These are phyloP conservation scores for Rana temporaria DNA, from an alignment of 2,113 vertebrate genomes.

Conservation along the genomic window DNA sequence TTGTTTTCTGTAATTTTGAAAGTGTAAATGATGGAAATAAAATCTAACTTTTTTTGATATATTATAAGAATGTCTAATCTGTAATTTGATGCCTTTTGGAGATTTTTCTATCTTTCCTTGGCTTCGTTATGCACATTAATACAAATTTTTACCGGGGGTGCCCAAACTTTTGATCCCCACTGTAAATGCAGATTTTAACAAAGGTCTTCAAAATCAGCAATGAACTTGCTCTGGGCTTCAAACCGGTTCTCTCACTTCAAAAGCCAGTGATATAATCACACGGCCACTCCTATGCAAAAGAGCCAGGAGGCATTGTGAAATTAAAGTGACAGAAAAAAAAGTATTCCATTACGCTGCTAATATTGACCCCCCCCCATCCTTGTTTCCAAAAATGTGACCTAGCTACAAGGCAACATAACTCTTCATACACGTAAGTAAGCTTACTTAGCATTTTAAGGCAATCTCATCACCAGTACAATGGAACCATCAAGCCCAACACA, in stretches of 20 bases:
- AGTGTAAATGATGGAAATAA: too few species aligned
- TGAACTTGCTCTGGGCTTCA: background rate
- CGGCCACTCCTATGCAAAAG: slow-evolving; percentile 21
- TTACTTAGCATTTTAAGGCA: background rate
- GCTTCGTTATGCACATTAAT: too few species aligned
- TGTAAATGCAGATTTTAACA: background rate
- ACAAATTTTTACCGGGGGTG: too few species aligned
- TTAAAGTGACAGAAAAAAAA: slow-evolving; percentile 25
- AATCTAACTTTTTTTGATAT: too few species aligned
- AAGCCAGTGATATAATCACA: background rate
- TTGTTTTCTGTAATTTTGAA: too few species aligned
- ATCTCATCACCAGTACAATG: background rate
- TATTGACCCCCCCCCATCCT: slow-evolving; percentile 5
- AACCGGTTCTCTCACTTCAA: slow-evolving; percentile 36
- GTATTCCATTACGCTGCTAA: background rate
- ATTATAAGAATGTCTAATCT: too few species aligned
- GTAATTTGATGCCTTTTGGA: too few species aligned
- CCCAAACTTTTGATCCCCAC: too few species aligned
- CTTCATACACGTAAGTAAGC: background rate
- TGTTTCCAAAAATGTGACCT: slow-evolving; percentile 22
- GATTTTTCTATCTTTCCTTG: too few species aligned
- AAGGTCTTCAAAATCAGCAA: background rate
- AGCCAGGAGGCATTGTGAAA: slow-evolving; percentile 21
- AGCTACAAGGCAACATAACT: slow-evolving; percentile 19
- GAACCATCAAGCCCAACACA: background rate